Base-by-base conservation (phyloP, 2,797 vertebrate genomes). In the Muraenolepis orangiensis region DNA sequence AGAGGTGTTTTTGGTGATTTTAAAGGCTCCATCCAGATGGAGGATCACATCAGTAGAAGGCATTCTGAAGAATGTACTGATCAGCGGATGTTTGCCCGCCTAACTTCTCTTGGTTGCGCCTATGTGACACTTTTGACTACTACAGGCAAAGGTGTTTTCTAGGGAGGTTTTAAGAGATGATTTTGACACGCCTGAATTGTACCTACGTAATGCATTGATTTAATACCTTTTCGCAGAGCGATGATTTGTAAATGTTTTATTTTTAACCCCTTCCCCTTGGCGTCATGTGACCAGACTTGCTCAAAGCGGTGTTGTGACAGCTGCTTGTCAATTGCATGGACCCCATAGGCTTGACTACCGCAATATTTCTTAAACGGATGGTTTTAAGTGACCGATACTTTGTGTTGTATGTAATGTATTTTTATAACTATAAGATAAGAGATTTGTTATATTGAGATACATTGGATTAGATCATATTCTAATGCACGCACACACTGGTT, bases 41-140 rank as follows among this genome's bases (percentile, higher is more conserved):
- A 67, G 70, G 76, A 73, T 1, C 51, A 74, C 67, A 71, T 74
- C 70, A 18, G 28, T 30, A 57, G 51, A 23, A 57, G 73, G 68
- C 26, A 74, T n/a, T n/a, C n/a, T 71, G 32, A 68, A 32, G 78
- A 75, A 71, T 57, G 36, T 82, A 68, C 82, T 66, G 38, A 70
- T 75, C 30, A 28, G 71, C 74, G 72, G 70, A 76, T 74, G 20
- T 34, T 71, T 23, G 77, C 57, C 68, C 80, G 79, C 87, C 78
- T 76, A 69, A 80, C 69, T 79, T 81, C 80, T 89, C 86, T 80
- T 80, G 80, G 72, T 82, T 72, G 76, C 57, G n/a, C n/a, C n/a
- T 71, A 57, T 86, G 86, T 85, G 79, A 89, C 74, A 85, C 75
- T 87, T 87, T 87, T 84, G n/a, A n/a, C n/a, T n/a, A 80, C 80